Evolutionary conservation across 1,140 invertebrate species (phyloP).

Genomic region (Heliconius hermathena): DNA sequence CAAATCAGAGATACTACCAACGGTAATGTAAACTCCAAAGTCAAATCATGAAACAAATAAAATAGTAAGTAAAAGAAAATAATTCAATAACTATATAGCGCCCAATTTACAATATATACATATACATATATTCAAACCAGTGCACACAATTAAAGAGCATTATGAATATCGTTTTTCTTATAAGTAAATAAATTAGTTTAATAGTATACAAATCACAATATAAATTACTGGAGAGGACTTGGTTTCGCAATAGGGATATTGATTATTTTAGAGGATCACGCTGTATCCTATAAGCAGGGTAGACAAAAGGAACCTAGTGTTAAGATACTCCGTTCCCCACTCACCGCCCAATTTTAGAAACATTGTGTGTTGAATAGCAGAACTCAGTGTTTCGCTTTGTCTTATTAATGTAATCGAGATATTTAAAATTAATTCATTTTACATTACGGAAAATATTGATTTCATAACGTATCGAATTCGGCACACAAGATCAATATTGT

Average conservation of each 20-base stretch:
- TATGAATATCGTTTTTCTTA: slow-evolving; percentile 9
- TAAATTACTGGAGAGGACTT: slow-evolving; percentile 1
- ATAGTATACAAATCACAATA: slow-evolving; percentile 14
- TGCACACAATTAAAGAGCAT: slow-evolving; percentile 4
- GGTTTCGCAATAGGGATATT: not conserved
- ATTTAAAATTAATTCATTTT: no score
- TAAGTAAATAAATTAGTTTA: slow-evolving; percentile 3
- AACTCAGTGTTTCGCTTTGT: no score
- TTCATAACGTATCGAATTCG: no score
- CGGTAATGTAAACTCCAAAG: not conserved
- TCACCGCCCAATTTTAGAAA: no score
- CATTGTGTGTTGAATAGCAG: no score
- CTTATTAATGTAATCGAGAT: no score
- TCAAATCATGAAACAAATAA: not conserved
- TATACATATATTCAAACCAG: not conserved
- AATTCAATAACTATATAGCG: not conserved
- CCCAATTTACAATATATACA: slow-evolving; percentile 8
- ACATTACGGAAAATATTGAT: no score
- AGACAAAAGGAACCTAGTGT: no score
- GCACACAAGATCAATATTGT: no score
- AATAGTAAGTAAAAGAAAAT: not conserved
- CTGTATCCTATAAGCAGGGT: no score
- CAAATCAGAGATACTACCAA: no score
- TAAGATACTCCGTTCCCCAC: no score
- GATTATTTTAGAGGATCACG: not conserved